phyloP scores from a whole-genome alignment of 1,140 invertebrate genomes.

The Paraescarpia echinospica region DNA sequence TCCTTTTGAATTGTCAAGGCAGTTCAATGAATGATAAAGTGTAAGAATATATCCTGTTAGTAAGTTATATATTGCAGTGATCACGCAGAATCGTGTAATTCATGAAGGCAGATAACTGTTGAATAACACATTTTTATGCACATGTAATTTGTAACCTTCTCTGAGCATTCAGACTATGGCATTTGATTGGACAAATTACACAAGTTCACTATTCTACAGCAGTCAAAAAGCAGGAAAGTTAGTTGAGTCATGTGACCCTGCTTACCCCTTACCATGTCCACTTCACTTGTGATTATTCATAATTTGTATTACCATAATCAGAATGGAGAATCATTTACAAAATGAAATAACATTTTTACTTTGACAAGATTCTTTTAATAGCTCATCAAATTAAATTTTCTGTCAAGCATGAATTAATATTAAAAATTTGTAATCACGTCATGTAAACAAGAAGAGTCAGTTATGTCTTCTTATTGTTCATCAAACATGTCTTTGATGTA shows the following conservation, averaged over 20 bases:
- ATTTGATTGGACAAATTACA: not conserved
- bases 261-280: too few species aligned
- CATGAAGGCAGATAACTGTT: not conserved
- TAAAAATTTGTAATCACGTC: not conserved
- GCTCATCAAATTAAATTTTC: too few species aligned
- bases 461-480: constrained; percentile 23
- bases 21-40: not conserved
- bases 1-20: not conserved
- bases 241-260: too few species aligned
- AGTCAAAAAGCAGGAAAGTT: not conserved
- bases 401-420: too few species aligned
- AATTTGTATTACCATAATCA: too few species aligned
- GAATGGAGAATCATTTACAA: too few species aligned
- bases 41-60: not conserved
- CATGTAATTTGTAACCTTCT: not conserved
- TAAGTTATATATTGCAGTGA: not conserved
- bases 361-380: too few species aligned
- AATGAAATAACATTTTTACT: too few species aligned
- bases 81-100: not conserved
- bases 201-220: not conserved
- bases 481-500: constrained; percentile 49
- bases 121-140: not conserved
- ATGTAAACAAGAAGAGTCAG: not conserved
- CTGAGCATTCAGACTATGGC: not conserved
- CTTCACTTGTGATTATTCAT: too few species aligned